A percentile compares a stretch with the other conserved stretches of the same genome.
Conservation (phyloP, 2,888 invertebrate species). For the Limnephilus marmoratus region DNA sequence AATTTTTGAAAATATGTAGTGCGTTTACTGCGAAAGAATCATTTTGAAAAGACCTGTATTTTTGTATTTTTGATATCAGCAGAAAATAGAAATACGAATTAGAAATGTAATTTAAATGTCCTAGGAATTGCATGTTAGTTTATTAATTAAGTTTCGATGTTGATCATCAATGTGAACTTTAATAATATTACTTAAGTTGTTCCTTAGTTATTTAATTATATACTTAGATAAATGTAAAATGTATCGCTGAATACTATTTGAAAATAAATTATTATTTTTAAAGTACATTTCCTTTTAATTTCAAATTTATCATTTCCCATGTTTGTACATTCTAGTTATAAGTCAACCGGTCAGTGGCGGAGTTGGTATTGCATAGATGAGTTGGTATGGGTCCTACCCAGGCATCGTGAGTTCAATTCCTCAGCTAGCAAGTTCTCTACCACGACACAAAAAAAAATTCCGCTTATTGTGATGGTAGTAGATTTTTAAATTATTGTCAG, state of each 20-base stretch:
- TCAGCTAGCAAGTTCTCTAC: no score
- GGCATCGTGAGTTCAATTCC: no score
- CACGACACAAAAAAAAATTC: no score
- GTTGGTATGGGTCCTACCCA: no score
- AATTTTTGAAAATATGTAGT: background rate
- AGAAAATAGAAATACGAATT: background rate
- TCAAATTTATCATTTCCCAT: background rate
- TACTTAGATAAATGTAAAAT: slow-evolving; percentile 16
- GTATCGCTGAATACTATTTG: slow-evolving; percentile 4
- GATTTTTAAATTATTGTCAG: no score
- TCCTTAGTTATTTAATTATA: slow-evolving; percentile 25
- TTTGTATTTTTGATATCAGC: slow-evolving; percentile 28
- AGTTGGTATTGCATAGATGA: no score
- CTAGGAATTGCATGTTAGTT: background rate
- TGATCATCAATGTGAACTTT: slow-evolving; percentile 40
- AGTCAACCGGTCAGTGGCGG: no score
- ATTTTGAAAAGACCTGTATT: slow-evolving; percentile 20
- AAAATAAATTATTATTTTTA: slow-evolving; percentile 36
- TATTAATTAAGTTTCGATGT: slow-evolving; percentile 38
- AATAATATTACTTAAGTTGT: slow-evolving; percentile 28
- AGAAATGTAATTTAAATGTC: background rate
- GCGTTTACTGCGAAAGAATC: background rate
- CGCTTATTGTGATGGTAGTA: no score
- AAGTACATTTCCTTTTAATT: background rate
- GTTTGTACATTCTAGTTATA: background rate